Base-by-base conservation (phyloP, 1,140 invertebrate species). In the Euwallacea fornicatus region DNA sequence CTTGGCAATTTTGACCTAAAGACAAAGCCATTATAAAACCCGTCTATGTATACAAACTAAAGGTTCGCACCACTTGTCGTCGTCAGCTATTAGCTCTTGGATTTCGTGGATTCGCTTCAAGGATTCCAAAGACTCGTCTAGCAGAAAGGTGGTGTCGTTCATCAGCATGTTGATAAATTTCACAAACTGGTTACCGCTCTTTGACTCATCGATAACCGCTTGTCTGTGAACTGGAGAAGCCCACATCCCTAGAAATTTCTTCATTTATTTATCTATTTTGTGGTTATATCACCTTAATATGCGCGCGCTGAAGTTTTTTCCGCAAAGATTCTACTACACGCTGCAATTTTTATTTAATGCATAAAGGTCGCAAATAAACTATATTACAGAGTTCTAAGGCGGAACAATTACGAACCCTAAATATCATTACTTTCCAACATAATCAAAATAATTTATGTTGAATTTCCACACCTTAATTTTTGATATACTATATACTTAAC, bases 141-240 rank as follows among this genome's bases (percentile, higher is more conserved):
- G 84, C 46, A 99, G 85, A 82, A 98, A 99, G 43, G 97, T 99
- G 7, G 96, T 98, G 80, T 99, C 97, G 80, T 99, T 99, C 94
- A 99, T 99, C 55, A 99, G 83, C 96, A 99, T 98, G 82, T 99
- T 99, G 42, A 98, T 90, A 81, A 99, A 99, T 76, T 97, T 95
- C 4, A 98, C 94, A 83, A 99, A 99, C 81, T 98, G 93, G 74
- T 94, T 94, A 8, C 93, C 93, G 63, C 89, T 90, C 74, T 89
- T 88, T 21, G 91, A 93, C 80, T 94, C 93, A 75, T 90, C 90
- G 47, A 94, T 86, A n/a, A 94, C 88, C 3, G 91, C 88, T 76
- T 89, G 83, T 53, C 87, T 83, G 74, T 90, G 88, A 2, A 79
- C 71, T 10, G 80, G 75, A 7, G 78, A 81, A 33, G 74, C 74